Base-by-base conservation (phyloP, 1,140 invertebrate genomes). In the Drosophila funebris region DNA sequence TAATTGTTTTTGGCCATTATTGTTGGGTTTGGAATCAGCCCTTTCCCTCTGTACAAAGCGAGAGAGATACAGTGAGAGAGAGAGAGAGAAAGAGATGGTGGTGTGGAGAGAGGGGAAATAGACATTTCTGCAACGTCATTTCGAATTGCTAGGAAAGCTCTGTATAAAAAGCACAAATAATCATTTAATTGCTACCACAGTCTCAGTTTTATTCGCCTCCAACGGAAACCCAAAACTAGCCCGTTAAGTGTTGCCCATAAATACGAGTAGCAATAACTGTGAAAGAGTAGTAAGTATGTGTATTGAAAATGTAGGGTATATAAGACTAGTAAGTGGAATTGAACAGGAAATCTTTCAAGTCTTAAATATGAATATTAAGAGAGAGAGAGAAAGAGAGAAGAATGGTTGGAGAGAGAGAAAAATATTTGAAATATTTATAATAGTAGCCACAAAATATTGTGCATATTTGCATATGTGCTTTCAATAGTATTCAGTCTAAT, bases 1-100 rank as follows among this genome's bases (percentile, higher is more conserved):
- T 88, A 82, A 87, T 82, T 82, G 82, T 87, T 88, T 87, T 88
- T 71, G 64, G 60, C 61, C 62, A 68, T 80, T 85, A 74, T 60
- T 72, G 75, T 74, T 44, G 13, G 37, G 11, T 33, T 46, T 36
- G 22, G 11, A 27, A 41, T 18, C 53, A 22, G 50, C 14, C 41
- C 8, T 33, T 48, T 37, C 41, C 9, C 22, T 6, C 11, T 31
- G 14, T 6, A 48, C 8, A 33, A 33, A 33, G 7, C 7, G 8
- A 33, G 8, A n/a, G 9, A 39, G n/a, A 39, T 37, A 37, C 8
- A n/a, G 27, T 29, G 5, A n/a, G 8, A 33, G 11, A n/a, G 3
- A 41, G 13, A 14, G n/a, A 16, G 37, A 7, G 14, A 41, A 7
- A 41, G 37, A 7, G 20, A 52, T 13, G n/a, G n/a, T n/a, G n/a